Evolutionary conservation across 1,140 invertebrate species (phyloP).

Genomic region (Trichonephila clavipes): DNA sequence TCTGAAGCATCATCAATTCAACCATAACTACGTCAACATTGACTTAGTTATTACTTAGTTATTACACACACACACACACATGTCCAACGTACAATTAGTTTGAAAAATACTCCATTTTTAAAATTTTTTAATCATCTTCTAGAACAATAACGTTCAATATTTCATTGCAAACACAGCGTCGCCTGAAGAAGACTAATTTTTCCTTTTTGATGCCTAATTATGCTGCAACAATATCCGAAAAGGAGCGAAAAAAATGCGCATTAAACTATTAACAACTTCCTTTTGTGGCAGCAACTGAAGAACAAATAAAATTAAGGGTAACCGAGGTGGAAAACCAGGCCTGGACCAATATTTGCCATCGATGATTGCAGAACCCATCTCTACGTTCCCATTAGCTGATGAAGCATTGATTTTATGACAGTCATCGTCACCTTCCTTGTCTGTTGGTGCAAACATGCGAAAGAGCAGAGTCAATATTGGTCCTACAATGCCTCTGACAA

Average conservation of each 20-base stretch:
- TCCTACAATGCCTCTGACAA: background rate
- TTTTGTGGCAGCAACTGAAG: background rate
- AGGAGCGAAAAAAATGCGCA: background rate
- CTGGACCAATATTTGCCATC: constrained; percentile 32
- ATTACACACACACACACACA: too few species aligned
- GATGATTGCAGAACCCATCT: constrained; percentile 5
- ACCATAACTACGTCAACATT: background rate
- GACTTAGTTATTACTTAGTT: background rate
- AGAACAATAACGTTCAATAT: too few species aligned
- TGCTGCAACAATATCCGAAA: background rate
- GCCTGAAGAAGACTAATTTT: too few species aligned
- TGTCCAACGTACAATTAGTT: background rate
- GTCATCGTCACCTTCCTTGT: background rate
- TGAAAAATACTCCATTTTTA: background rate
- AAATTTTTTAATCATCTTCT: background rate
- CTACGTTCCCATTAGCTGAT: constrained; percentile 34
- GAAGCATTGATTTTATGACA: constrained; percentile 61
- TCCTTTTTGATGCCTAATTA: too few species aligned
- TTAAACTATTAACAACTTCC: constrained; percentile 34
- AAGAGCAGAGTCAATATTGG: constrained; percentile 47
- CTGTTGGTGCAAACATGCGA: background rate
- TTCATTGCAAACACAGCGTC: too few species aligned
- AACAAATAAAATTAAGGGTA: constrained; percentile 40
- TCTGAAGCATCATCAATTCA: background rate
- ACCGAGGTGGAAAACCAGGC: background rate